Evolutionary conservation across 1,140 invertebrate genomes (phyloP).

Genomic region (Plodia interpunctella): DNA sequence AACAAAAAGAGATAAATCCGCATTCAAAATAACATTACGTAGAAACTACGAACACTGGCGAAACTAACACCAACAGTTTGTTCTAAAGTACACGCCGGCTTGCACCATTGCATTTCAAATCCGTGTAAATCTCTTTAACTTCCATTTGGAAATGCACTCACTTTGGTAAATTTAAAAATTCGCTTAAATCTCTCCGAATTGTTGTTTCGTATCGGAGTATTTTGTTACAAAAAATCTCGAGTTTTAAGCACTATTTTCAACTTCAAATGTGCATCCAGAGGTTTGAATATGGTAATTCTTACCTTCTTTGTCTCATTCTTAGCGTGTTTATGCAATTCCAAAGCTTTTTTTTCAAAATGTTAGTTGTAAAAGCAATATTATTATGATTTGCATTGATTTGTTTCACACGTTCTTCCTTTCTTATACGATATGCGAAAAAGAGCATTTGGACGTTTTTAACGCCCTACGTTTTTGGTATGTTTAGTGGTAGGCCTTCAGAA

Average conservation of each 20-base stretch:
- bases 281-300: no score
- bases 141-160: constrained; percentile 1
- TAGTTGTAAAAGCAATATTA: no score
- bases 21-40: background rate
- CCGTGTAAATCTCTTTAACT: background rate
- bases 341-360: no score
- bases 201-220: background rate
- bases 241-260: background rate
- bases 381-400: no score
- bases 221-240: background rate
- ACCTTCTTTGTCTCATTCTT: no score
- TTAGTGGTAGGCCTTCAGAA: no score
- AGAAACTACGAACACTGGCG: background rate
- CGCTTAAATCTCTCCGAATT: background rate
- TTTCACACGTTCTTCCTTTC: no score
- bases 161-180: background rate
- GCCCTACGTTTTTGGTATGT: no score
- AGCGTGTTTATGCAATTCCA: no score
- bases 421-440: no score
- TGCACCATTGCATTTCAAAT: background rate
- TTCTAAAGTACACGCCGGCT: background rate
- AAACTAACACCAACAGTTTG: constrained; percentile 2
- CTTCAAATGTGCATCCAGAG: no score
- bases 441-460: no score
- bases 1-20: background rate